A percentile compares a stretch with the other conserved stretches of the same genome.
Evolutionary conservation across 2,113 vertebrate species (phyloP).

Genomic region (Electrona antarctica): DNA sequence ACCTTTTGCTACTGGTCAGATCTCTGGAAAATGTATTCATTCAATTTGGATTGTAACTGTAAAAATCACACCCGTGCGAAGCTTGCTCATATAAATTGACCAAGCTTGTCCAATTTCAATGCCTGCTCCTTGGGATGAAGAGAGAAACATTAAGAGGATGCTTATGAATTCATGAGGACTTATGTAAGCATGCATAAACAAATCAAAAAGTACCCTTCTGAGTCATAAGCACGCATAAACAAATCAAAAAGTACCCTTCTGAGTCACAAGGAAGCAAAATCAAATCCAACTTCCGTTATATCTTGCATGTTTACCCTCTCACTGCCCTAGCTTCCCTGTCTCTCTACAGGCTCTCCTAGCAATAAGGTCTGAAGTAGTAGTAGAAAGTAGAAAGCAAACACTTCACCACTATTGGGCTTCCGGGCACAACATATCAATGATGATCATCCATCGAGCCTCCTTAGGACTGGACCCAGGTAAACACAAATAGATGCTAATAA

Average conservation of each 20-base stretch:
- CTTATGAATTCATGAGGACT: slow-evolving; percentile 64
- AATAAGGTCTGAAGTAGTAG: no score
- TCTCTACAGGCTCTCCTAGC: no score
- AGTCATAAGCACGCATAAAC: no score
- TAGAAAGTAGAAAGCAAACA: slow-evolving; percentile 57
- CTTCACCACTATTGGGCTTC: slow-evolving; percentile 58
- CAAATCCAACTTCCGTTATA: no score
- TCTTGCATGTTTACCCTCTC: no score
- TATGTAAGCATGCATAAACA: slow-evolving; percentile 61
- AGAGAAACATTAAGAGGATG: slow-evolving; percentile 32
- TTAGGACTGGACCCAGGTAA: slow-evolving; percentile 17
- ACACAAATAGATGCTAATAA: slow-evolving; percentile 34
- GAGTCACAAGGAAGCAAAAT: neutral
- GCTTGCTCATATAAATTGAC: slow-evolving; percentile 42
- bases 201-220: slow-evolving; percentile 36
- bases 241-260: no score
- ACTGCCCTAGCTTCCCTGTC: no score
- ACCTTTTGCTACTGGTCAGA: no score
- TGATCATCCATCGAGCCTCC: slow-evolving; percentile 22
- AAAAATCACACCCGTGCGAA: no score
- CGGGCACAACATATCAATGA: slow-evolving; percentile 32
- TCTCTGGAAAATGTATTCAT: no score
- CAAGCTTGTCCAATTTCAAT: slow-evolving; percentile 44
- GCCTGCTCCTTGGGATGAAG: slow-evolving; percentile 44
- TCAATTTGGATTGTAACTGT: no score